Evolutionary conservation across 2,797 vertebrate genomes (phyloP).

Genomic region (Cygnus olor): DNA sequence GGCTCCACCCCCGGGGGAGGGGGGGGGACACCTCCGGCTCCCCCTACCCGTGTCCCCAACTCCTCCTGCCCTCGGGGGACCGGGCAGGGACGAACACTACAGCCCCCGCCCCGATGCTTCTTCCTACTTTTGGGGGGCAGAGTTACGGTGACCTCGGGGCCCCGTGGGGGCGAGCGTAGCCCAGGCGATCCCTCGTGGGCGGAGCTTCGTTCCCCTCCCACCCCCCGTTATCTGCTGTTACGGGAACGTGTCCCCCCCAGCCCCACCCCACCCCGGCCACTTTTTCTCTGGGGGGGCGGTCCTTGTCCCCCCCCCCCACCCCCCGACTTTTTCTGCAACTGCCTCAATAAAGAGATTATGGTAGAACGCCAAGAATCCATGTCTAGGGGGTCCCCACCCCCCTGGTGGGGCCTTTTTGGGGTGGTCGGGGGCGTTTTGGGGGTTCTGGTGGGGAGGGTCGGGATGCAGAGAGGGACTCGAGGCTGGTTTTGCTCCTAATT

Average conservation of each 20-base stretch:
- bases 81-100: background rate
- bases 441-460: too few species aligned
- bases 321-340: background rate
- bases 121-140: too few species aligned
- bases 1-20: background rate
- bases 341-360: background rate
- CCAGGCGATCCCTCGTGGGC: too few species aligned
- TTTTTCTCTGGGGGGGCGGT: background rate
- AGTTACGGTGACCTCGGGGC: too few species aligned
- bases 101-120: too few species aligned
- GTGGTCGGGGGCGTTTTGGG: too few species aligned
- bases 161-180: too few species aligned
- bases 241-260: background rate
- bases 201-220: background rate
- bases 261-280: too few species aligned
- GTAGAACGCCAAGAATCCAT: background rate
- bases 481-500: background rate
- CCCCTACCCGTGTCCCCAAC: background rate
- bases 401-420: too few species aligned
- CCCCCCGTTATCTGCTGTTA: background rate
- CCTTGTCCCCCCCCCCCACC: background rate
- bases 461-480: background rate
- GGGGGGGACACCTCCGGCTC: background rate
- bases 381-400: too few species aligned
- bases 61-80: background rate